Base-by-base conservation (phyloP, 2,797 vertebrate genomes). In the Girardinus metallicus region DNA sequence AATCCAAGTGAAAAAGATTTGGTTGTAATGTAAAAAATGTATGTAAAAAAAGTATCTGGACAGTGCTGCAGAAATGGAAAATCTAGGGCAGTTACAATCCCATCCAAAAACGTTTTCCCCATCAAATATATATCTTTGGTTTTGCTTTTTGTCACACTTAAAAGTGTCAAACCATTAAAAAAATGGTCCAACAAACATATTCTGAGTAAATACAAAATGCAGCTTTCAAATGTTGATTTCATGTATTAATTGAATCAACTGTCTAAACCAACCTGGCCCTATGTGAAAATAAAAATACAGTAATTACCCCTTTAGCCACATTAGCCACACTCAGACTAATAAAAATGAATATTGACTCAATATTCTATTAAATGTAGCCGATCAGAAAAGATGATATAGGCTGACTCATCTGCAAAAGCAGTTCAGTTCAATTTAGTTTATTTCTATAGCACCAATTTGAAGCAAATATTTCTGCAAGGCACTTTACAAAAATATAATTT, bases 1-100 rank as follows among this genome's bases (percentile, higher is more conserved):
- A 90, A 86, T 85, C 9, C 26, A 11, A 31, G 16, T 62, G 18
- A 12, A 75, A 31, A 16, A 26, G 4, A 43, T 43, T 41, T 43
- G 12, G 31, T 36, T 64, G 31, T 36, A 36, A 64, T 43, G 66
- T 43, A 70, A 41, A 43, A 68, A 41, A 16, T 55, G 9, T n/a
- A 51, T 51, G 49, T 9, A 49, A 23, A 49, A 49, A 53, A 9
- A 7, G 2, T 55, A 43, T 26, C 2, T n/a, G 2, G 11, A 70
- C 26, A n/a, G 5, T 43, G 2, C 2, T 43, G 36, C 10, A 70
- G 39, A 70, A 43, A 70, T 70, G 1, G 39, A 43, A 68, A 26
- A 41, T 68, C 10, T 39, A 26, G 36, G 64, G 64, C 11, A 12
- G 18, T 23, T 39, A 23, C 4, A 5, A 5, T 43, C 3, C 39